phyloP scores from a whole-genome alignment of 2,113 vertebrate species.

The Brachypteracias leptosomus region DNA sequence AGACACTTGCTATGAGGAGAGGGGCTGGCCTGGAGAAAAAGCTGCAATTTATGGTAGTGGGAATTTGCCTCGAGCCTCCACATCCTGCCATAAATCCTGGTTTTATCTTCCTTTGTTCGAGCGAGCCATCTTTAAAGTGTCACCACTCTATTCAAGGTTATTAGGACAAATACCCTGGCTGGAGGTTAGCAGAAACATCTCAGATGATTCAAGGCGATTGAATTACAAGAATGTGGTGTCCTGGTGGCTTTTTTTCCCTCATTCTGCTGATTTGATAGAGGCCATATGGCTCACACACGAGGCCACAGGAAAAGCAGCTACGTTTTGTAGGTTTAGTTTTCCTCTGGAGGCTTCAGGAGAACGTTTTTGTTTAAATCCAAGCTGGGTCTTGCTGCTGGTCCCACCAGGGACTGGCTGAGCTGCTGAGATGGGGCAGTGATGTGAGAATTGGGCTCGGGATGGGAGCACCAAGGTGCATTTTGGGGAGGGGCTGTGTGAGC shows the following conservation, averaged over 20 bases:
- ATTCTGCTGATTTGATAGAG: neutral
- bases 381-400: neutral
- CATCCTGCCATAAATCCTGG: neutral
- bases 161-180: conserved; percentile 40
- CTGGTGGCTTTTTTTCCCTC: neutral
- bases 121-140: conserved; percentile 50
- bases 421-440: neutral
- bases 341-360: neutral
- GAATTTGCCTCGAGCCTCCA: conserved; percentile 40
- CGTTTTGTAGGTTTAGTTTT: neutral
- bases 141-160: conserved; percentile 47
- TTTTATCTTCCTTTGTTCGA: conserved; percentile 53
- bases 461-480: accelerated
- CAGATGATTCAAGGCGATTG: conserved; percentile 7
- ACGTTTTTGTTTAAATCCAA: neutral
- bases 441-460: neutral
- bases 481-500: neutral
- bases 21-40: neutral
- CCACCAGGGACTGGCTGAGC: too few relatives aligned
- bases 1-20: neutral
- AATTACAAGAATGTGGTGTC: neutral
- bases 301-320: neutral
- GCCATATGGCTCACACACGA: neutral
- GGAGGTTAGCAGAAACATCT: neutral
- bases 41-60: neutral